Percentiles rank a stretch among this genome's conserved stretches.
Evolutionary conservation across 2,888 invertebrate genomes (phyloP).

Genomic region (Pachymerium ferrugineum): DNA sequence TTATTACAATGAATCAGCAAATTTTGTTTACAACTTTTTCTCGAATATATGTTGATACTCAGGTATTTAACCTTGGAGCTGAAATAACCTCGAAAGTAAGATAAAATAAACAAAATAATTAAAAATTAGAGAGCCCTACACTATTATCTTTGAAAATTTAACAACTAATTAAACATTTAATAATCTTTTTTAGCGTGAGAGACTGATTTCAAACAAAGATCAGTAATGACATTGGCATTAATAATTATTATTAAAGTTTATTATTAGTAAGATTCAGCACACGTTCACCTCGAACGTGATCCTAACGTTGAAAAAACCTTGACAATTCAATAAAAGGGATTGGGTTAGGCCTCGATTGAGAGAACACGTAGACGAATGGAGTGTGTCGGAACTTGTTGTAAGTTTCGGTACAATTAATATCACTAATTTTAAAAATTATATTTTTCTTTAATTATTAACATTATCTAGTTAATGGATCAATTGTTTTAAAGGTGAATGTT

Average conservation of each 20-base stretch:
- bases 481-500: background rate
- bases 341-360: too few species aligned
- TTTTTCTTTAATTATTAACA: too few species aligned
- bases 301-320: background rate
- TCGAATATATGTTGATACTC: background rate
- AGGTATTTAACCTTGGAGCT: background rate
- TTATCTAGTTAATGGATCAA: too few species aligned
- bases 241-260: conserved; percentile 3
- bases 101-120: background rate
- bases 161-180: background rate
- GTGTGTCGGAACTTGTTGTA: background rate
- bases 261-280: conserved; percentile 2
- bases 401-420: background rate
- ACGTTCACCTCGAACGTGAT: conserved; percentile 20
- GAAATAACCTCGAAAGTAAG: background rate
- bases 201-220: background rate
- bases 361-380: background rate
- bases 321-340: conserved; percentile 1
- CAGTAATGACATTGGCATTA: conserved; percentile 22
- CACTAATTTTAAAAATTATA: background rate
- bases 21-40: background rate
- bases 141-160: too few species aligned
- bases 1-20: conserved; percentile 27
- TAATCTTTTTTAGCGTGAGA: background rate
- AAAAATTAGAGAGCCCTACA: background rate